Base-by-base conservation (phyloP, 1,140 invertebrate species). In the Solen grandis region DNA sequence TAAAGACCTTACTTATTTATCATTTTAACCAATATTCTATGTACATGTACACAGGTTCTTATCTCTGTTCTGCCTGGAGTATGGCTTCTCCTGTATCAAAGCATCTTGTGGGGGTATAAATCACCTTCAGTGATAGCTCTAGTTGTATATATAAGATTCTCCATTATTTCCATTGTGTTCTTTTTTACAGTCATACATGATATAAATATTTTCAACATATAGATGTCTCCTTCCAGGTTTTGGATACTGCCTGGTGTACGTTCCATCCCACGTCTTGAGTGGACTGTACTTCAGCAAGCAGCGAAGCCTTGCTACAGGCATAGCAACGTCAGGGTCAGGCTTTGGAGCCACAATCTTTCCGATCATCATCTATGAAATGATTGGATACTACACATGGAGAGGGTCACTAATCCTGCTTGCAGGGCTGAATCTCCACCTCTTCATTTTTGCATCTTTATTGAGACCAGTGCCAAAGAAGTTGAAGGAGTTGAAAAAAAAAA, bases 201-300 rank as follows among this genome's bases (percentile, higher is more conserved):
- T 29, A 46, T 19, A 66, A 31, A n/a, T 66, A 41, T 66, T 25
- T 33, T 10, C n/a, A n/a, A n/a, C n/a, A 10, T 66, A 19, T 66
- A 13, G 1, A 5, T 38, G 54, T 36, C 54, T 60, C 35, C 63
- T 86, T 77, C 0, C 70, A 89, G 88, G 88, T 65, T 38, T 90
- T 55, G 88, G 88, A 3, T 84, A 82, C 55, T 85, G 88, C 60
- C 57, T 88, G 69, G 73, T 81, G 5, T 90, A 90, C 62, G 65
- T 91, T 19, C 90, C 90, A 46, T 90, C 87, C 10, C 86, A 88
- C 69, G 86, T 88, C 2, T 76, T 90, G 10, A 82, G 85, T 55
- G 96, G 97, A 10, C 96, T 97, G 93, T 98, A 98, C 93, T 99
- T 98, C 91, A 96, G 97, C 91, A 95, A 95, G 92, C 96, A 96